Conservation (phyloP, 1,140 invertebrate species). For the Trinorchestia longiramus region DNA sequence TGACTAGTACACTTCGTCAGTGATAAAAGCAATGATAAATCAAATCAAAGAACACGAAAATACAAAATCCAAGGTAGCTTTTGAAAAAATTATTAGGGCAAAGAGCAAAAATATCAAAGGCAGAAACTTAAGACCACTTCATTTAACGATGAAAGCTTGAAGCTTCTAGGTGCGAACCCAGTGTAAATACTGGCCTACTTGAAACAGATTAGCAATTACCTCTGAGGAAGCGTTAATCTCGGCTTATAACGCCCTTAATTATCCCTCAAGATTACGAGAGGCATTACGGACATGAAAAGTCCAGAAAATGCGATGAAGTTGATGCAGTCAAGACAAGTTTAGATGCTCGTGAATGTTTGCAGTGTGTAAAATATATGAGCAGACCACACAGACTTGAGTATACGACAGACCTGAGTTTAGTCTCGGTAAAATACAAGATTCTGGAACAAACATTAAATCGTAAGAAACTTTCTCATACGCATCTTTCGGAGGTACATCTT, state of each 20-base stretch:
- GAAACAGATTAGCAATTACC: background rate
- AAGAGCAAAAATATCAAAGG: background rate
- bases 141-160: background rate
- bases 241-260: background rate
- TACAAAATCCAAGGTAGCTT: background rate
- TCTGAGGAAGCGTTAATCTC: background rate
- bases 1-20: background rate
- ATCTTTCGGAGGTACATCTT: background rate
- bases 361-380: background rate
- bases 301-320: background rate
- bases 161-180: background rate
- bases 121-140: background rate
- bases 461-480: background rate
- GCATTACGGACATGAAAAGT: background rate
- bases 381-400: background rate
- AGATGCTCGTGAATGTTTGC: background rate
- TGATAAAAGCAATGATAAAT: background rate
- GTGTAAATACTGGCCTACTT: conserved; percentile 7
- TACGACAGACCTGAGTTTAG: background rate
- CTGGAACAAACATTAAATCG: background rate
- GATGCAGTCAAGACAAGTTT: background rate
- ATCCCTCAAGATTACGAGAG: background rate
- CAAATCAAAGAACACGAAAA: no score
- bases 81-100: background rate
- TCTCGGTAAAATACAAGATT: background rate